A percentile compares a stretch with the other conserved stretches of the same genome.
Conservation (phyloP, 2,888 invertebrate species). For the Cephalotes varians region DNA sequence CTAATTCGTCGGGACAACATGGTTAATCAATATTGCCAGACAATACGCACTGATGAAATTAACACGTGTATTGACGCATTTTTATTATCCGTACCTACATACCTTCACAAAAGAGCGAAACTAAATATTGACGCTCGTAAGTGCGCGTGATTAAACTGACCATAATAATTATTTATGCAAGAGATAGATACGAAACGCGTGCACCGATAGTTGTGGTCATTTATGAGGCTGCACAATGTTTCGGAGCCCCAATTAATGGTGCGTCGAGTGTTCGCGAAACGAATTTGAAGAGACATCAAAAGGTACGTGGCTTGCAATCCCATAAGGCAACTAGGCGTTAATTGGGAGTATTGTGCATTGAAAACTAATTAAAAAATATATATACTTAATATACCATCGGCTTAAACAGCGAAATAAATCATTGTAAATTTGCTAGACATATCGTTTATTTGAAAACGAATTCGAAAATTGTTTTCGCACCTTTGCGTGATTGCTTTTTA, state of each 20-base stretch:
- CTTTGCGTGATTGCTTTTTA: background rate
- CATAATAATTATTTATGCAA: constrained; percentile 70
- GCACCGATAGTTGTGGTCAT: constrained; percentile 40
- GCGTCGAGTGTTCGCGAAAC: constrained; percentile 72
- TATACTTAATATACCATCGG: background rate
- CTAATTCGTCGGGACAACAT: constrained; percentile 27
- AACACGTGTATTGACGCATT: constrained; percentile 12
- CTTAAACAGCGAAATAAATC: background rate
- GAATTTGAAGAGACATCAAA: constrained; percentile 77
- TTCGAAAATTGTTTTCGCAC: background rate
- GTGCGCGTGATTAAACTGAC: constrained; percentile 42
- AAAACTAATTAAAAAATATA: constrained; percentile 63
- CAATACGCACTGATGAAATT: constrained; percentile 35
- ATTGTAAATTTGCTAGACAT: background rate
- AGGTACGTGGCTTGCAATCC: constrained; percentile 72
- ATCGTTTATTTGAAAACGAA: background rate
- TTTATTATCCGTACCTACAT: constrained; percentile 3
- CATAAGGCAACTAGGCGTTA: constrained; percentile 72
- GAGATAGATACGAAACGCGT: constrained; percentile 48
- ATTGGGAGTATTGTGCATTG: constrained; percentile 64
- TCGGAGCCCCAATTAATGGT: constrained; percentile 71
- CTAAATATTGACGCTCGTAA: constrained; percentile 44
- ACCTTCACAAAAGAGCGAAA: background rate
- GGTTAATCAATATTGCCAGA: constrained; percentile 27
- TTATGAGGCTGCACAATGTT: constrained; percentile 58